Conservation (phyloP, 2,797 vertebrate species). For the Echeneis naucrates region DNA sequence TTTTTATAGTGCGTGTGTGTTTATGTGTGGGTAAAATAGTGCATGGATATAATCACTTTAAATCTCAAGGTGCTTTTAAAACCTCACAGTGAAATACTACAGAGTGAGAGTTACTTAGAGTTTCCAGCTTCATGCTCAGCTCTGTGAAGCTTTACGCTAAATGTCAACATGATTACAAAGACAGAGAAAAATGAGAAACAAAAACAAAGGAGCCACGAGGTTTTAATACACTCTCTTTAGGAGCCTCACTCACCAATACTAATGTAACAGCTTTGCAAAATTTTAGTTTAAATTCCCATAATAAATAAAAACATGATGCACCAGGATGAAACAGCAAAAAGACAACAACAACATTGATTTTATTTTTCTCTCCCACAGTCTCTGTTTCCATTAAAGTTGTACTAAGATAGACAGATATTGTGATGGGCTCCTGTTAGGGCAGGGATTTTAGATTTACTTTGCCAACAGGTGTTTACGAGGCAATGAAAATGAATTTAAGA, state of each 20-base stretch:
- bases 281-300: neutral
- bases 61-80: constrained; percentile 44
- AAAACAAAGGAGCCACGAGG: neutral
- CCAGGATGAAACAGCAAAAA: neutral
- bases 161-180: neutral
- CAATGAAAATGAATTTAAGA: constrained; percentile 3
- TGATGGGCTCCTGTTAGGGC: neutral
- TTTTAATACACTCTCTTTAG: neutral
- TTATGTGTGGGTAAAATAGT: neutral
- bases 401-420: neutral
- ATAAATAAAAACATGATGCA: neutral
- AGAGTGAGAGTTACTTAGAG: neutral
- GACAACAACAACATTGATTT: neutral
- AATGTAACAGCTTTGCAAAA: neutral
- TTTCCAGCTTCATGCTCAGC: neutral
- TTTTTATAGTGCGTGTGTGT: constrained; percentile 6
- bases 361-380: too few species aligned
- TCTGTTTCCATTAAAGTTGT: neutral
- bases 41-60: constrained; percentile 8
- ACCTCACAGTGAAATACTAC: constrained; percentile 40
- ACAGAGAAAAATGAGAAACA: too few species aligned
- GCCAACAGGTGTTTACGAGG: constrained; percentile 1
- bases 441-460: neutral
- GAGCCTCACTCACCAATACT: too few species aligned
- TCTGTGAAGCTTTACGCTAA: neutral